Base-by-base conservation (phyloP, 1,140 invertebrate genomes). In the Portunus trituberculatus region DNA sequence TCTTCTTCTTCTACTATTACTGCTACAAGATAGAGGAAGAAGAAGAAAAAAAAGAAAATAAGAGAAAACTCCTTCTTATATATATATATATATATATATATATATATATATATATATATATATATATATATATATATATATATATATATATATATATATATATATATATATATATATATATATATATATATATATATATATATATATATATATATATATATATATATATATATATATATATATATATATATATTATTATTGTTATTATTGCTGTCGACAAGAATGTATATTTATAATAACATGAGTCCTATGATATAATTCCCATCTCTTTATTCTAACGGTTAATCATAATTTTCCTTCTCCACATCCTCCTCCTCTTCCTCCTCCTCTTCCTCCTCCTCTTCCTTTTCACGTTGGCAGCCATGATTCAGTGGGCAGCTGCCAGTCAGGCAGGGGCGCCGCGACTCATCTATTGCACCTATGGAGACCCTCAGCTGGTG, bases 351-450 rank as follows among this genome's bases (percentile, higher is more conserved):
- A 86, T 86, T 31, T 86, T 86, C 31, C 91, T 29, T 67, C 28
- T 14, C n/a, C 31, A 31, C 31, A 28, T 29, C 32, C 31, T 39
- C 20, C 52, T 59, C 45, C 32, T 92, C 82, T 14, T 82, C 59
- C n/a, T 82, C 88, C 88, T 89, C 88, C 48, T 45, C 28, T n/a
- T 86, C 12, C 32, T n/a, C 28, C 28, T 28, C 39, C 6, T 39
- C 39, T 39, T 39, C 6, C 6, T 39, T 6, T 39, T 39, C 6
- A 28, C 29, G 59, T 39, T 48, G 12, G 82, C 28, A 93, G 92
- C 92, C 4, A 93, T 93, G 92, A 59, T 93, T 4, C 92, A 93
- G 92, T 93, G 92, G 92, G 92, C 92, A 1, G 92, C 92, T 0
- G 45, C 92, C 16, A 93, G 92, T 29, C 45, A 86, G 82, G 92